A percentile compares a stretch with the other conserved stretches of the same genome.
phyloP scores from a whole-genome alignment of 2,113 vertebrate genomes.

The Sorex fumeus region DNA sequence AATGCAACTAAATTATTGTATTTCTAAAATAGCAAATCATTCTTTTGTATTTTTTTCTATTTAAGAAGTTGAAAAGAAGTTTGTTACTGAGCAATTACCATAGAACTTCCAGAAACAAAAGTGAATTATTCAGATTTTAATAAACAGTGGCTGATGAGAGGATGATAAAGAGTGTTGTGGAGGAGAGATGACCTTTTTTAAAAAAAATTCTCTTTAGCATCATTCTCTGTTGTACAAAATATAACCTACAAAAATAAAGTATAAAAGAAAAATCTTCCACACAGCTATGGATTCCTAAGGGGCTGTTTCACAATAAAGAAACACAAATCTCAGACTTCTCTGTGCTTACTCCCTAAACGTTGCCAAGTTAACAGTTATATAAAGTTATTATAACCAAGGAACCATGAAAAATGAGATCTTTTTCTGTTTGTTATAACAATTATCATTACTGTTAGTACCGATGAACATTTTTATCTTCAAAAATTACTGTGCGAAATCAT shows the following conservation, averaged over 20 bases:
- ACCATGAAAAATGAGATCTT: background rate
- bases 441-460: background rate
- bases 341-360: background rate
- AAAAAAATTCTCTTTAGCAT: background rate
- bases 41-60: background rate
- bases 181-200: background rate
- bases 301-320: background rate
- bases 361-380: background rate
- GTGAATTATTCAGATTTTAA: conserved; percentile 26
- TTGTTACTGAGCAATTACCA: background rate
- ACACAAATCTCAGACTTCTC: background rate
- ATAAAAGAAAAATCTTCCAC: conserved; percentile 17
- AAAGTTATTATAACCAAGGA: background rate
- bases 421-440: background rate
- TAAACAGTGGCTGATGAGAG: background rate
- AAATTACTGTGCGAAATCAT: background rate
- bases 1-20: background rate
- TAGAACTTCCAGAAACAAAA: conserved; percentile 18
- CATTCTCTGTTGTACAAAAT: background rate
- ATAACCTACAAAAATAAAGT: conserved; percentile 25
- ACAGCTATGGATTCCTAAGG: background rate
- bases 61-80: background rate
- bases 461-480: background rate
- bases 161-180: background rate
- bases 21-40: background rate